Base-by-base conservation (phyloP, 2,888 invertebrate species). In the Eupeodes latifasciatus region DNA sequence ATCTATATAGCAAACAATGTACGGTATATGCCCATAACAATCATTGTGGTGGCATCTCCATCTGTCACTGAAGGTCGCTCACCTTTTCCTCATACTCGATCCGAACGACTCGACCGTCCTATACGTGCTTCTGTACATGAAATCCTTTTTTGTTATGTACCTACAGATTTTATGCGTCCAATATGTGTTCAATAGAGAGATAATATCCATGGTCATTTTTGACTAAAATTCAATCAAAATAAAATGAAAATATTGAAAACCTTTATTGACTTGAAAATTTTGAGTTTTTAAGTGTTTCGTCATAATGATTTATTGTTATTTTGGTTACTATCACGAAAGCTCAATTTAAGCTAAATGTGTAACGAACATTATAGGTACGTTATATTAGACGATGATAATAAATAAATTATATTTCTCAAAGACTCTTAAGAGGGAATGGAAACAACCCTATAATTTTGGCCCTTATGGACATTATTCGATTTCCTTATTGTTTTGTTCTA, bases 31-130 rank as follows among this genome's bases (percentile, higher is more conserved):
- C 49, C 11, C 55, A 71, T 57, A 77, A 57, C 44, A 59, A 40
- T 27, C 11, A 4, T 19, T 57, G 57, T 47, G 59, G 57, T 47
- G 59, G 59, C 72, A 59, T 67, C 40, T 34, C 57, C 14, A 34
- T 10, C 40, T 66, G 61, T 64, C 69, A 78, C 16, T 77, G 81
- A 88, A 88, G 88, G 88, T 85, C 81, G 75, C 55, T 85, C 81
- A 85, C 85, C 81, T 88, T 76, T 74, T 66, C 79, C 40, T 57
- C 36, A 27, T 19, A 5, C 14, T 34, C 27, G 27, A 27, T 2
- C 27, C 27, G 27, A 27, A 1, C 27, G 27, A 27, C 27, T 19
- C 27, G 27, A 27, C 27, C 27, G 27, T 27, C 27, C 27, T 27
- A 27, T 27, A 27, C 27, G 27, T 27, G 27, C 27, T 27, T 27